Conservation (phyloP, 2,888 invertebrate genomes). For the Lasioglossum lativentre region DNA sequence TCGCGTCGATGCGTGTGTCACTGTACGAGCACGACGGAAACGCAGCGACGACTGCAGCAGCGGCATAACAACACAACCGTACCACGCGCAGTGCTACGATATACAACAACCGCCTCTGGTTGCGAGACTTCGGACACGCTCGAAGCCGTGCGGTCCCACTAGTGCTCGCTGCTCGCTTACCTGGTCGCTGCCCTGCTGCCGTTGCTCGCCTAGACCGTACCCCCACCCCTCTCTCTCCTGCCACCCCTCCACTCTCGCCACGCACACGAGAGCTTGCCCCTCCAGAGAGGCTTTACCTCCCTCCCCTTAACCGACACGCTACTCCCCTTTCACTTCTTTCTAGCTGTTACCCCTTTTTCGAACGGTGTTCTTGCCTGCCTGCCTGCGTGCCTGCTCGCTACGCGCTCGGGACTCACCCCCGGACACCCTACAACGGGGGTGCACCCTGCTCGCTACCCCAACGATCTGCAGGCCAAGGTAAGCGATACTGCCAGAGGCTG, state of each 20-base stretch:
- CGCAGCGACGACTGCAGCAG: constrained; percentile 48
- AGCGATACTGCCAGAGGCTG: neutral
- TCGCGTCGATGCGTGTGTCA: constrained; percentile 29
- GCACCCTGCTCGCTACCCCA: constrained; percentile 24
- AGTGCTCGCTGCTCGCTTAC: constrained; percentile 81
- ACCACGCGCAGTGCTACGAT: constrained; percentile 64
- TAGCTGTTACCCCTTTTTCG: constrained; percentile 34
- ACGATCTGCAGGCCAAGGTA: neutral
- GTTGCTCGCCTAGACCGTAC: constrained; percentile 78
- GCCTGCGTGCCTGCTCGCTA: neutral
- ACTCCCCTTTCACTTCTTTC: constrained; percentile 55
- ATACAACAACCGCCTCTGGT: constrained; percentile 54
- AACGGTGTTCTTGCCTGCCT: constrained; percentile 14
- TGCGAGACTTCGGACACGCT: constrained; percentile 70
- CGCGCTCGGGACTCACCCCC: neutral
- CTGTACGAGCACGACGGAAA: constrained; percentile 36
- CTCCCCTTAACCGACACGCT: constrained; percentile 41
- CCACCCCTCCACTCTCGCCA: constrained; percentile 78
- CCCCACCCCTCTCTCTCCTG: constrained; percentile 76
- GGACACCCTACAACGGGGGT: neutral
- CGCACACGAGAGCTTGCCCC: constrained; percentile 79
- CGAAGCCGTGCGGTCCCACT: constrained; percentile 82
- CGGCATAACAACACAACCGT: constrained; percentile 59
- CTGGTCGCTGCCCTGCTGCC: constrained; percentile 78
- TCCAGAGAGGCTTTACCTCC: constrained; percentile 68